phyloP scores from a whole-genome alignment of 1,140 invertebrate genomes.

The Apolygus lucorum region DNA sequence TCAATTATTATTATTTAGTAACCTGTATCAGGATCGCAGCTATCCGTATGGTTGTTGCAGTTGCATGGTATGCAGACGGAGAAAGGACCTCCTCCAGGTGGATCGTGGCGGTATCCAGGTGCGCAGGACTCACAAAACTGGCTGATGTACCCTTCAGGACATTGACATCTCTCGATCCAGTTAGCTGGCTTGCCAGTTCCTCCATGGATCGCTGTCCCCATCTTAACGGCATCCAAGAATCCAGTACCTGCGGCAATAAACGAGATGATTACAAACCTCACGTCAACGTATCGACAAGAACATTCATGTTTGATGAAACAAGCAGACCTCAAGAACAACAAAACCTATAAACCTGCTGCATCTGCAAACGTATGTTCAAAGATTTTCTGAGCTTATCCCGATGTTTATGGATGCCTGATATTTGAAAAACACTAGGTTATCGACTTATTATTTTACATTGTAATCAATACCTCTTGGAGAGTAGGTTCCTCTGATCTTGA shows the following conservation, averaged over 20 bases:
- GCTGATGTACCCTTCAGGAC: conserved; percentile 83
- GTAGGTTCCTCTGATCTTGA: conserved; percentile 90
- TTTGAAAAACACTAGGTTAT: too few relatives aligned
- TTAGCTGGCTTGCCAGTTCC: conserved; percentile 68
- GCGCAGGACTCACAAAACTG: conserved; percentile 97
- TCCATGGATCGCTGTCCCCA: conserved; percentile 76
- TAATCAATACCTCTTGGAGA: conserved; percentile 60
- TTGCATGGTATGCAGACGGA: conserved; percentile 89
- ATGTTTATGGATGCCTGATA: too few relatives aligned
- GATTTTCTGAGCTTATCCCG: too few relatives aligned
- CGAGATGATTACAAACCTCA: background rate
- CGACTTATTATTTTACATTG: too few relatives aligned
- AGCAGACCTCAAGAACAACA: too few relatives aligned
- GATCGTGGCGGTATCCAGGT: conserved; percentile 83
- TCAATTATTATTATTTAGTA: too few relatives aligned
- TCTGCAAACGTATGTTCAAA: too few relatives aligned
- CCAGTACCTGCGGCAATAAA: conserved; percentile 56
- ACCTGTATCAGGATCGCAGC: conserved; percentile 91
- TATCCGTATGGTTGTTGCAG: conserved; percentile 90
- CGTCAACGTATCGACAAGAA: conserved; percentile 5
- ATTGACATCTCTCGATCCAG: conserved; percentile 92
- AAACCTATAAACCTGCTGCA: conserved; percentile 2
- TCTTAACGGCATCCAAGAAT: conserved; percentile 75
- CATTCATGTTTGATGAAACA: conserved; percentile 8
- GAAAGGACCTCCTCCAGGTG: conserved; percentile 81